phyloP scores from a whole-genome alignment of 2,888 invertebrate genomes.

The Caenorhabditis japonica region DNA sequence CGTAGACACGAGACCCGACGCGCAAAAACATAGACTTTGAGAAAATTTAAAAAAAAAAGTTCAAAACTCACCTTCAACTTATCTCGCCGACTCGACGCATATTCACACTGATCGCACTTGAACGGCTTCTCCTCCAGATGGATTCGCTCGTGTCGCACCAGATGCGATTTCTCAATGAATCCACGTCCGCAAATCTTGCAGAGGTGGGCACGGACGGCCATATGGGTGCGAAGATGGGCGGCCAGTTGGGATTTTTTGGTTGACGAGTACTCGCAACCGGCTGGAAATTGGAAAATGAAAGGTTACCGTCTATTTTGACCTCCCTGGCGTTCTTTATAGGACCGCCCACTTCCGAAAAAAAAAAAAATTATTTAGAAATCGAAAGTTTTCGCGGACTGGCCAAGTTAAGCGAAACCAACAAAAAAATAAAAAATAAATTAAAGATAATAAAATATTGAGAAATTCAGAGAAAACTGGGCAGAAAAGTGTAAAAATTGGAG shows the following conservation, averaged over 20 bases:
- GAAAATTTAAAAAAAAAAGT: no score
- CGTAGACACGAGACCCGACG: no score
- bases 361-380: no score
- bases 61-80: slow-evolving; percentile 82
- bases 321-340: no score
- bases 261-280: slow-evolving; percentile 55
- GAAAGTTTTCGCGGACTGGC: background rate
- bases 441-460: no score
- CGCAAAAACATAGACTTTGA: no score
- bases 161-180: slow-evolving; percentile 83
- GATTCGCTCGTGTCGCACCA: slow-evolving; percentile 83
- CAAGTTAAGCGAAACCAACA: background rate
- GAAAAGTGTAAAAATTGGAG: no score
- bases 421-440: background rate
- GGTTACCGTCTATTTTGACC: no score
- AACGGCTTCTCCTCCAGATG: slow-evolving; percentile 82
- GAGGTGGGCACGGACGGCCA: slow-evolving; percentile 80
- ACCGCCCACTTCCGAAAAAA: no score
- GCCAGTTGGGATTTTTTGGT: slow-evolving; percentile 83
- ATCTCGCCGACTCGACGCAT: slow-evolving; percentile 82
- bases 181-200: slow-evolving; percentile 81
- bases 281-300: slow-evolving; percentile 32
- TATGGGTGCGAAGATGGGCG: slow-evolving; percentile 82
- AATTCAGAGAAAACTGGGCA: no score
- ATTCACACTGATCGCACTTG: slow-evolving; percentile 83